Evolutionary conservation across 2,888 invertebrate genomes (phyloP), one percentile per base, ranked within the genome.

Genomic region (Rutpela maculata): DNA sequence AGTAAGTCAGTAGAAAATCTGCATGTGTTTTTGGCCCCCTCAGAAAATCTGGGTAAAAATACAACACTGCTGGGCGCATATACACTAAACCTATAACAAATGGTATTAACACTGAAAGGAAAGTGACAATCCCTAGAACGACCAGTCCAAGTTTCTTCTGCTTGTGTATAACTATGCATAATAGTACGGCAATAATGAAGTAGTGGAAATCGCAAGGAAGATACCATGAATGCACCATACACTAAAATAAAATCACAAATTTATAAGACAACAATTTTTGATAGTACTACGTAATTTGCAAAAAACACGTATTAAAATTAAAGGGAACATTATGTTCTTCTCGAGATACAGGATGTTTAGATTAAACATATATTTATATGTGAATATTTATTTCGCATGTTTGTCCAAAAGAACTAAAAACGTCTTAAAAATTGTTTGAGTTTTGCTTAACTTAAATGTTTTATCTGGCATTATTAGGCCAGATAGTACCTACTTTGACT

Each of bases 181-280:
- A 80, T 2, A 91, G 81, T 6, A 92, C 86, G 0, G 92, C 91
- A 10, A 93, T 84, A 68, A 92, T 88, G 87, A 93, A 93, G 88
- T 92, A 93, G 85, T 94, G 94, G 88, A 94, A 93, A 88, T 95
- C 94, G 76, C 93, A 93, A 0, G 94, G 92, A 56, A 94, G 91
- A 88, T 93, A 94, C 94, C 94, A 95, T 0, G 93, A 91, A 77
- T 92, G 91, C 0, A 93, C 90, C 88, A 94, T 90, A 84, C 94
- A 94, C 94, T 94, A 88, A 57, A 91, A 89, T 69, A 76, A 68
- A 73, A 76, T 50, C 4, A 67, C 74, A 59, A 31, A n/a, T n/a
- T 43, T n/a, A 15, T 19, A 59, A 59, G 22, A 3, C 22, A 3
- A 26, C 4, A 26, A 4, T 26, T 26, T 26, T 26, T 26, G 4